Evolutionary conservation across 2,113 vertebrate genomes (phyloP).

Genomic region (Morone saxatilis): DNA sequence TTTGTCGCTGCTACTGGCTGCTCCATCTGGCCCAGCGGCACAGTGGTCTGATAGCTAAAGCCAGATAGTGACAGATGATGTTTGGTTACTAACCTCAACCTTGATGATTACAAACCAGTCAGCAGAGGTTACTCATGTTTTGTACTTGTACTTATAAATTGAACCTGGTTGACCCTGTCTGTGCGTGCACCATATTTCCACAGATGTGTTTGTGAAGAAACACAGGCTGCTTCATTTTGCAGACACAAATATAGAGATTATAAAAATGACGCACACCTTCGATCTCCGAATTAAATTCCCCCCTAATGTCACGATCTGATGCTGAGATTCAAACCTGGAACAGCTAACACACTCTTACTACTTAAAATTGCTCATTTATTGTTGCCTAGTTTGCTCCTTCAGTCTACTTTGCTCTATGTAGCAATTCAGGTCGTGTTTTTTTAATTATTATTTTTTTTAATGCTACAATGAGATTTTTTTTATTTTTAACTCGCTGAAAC

Average conservation of each 20-base stretch:
- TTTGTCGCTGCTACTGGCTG: neutral
- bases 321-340: conserved; percentile 5
- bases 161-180: neutral
- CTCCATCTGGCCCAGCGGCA: conserved; percentile 11
- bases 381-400: neutral
- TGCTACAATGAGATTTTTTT: neutral
- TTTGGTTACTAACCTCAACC: neutral
- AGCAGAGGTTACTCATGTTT: neutral
- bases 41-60: conserved; percentile 6
- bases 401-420: neutral
- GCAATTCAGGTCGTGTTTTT: neutral
- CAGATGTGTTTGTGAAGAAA: neutral
- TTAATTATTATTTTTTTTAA: neutral
- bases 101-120: conserved; percentile 23
- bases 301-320: neutral
- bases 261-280: too few relatives aligned
- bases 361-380: neutral
- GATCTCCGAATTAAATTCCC: neutral
- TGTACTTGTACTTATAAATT: neutral
- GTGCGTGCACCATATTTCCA: too few relatives aligned
- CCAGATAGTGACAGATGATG: conserved; percentile 10
- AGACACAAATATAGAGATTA: neutral
- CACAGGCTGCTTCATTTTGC: too few relatives aligned
- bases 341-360: neutral
- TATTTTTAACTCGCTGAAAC: neutral